These are phyloP conservation scores for Otis tarda DNA, from an alignment of 2,113 vertebrate species.

Conservation along the genomic window DNA sequence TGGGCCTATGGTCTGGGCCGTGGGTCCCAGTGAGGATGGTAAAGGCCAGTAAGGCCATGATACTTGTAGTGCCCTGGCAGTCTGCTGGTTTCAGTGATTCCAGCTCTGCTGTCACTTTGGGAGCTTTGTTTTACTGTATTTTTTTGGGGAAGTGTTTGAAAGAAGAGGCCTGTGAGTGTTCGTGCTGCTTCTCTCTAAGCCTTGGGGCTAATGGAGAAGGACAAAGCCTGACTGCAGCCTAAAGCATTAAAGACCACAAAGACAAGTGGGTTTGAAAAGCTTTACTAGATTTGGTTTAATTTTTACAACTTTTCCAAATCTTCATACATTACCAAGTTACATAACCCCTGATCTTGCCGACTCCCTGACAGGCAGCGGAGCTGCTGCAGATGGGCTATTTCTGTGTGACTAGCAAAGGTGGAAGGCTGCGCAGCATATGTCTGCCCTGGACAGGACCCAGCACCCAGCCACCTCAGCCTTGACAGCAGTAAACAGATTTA, in stretches of 20 bases:
- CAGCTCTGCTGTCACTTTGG: not conserved
- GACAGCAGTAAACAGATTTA: not conserved
- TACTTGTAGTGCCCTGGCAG: not conserved
- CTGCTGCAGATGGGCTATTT: not conserved
- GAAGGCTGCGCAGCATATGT: not conserved
- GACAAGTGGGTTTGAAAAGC: not conserved
- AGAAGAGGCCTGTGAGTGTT: not conserved
- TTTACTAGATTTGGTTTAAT: not conserved
- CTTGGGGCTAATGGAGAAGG: not conserved
- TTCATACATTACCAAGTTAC: not conserved
- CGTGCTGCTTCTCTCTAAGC: not conserved
- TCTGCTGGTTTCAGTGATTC: not conserved
- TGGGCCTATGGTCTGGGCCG: too few species aligned
- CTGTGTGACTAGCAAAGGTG: not conserved
- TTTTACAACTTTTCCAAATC: not conserved
- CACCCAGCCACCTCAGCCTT: not conserved
- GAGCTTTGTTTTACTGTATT: not conserved
- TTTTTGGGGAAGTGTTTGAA: not conserved
- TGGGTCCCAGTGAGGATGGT: not conserved
- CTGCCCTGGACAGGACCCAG: not conserved
- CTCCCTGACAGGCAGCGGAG: accelerated
- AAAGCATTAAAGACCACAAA: not conserved
- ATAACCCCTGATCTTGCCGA: not conserved
- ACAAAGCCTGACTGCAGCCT: not conserved
- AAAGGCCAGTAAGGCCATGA: not conserved